phyloP scores from a whole-genome alignment of 2,797 vertebrate genomes.

The Margarornis squamiger region DNA sequence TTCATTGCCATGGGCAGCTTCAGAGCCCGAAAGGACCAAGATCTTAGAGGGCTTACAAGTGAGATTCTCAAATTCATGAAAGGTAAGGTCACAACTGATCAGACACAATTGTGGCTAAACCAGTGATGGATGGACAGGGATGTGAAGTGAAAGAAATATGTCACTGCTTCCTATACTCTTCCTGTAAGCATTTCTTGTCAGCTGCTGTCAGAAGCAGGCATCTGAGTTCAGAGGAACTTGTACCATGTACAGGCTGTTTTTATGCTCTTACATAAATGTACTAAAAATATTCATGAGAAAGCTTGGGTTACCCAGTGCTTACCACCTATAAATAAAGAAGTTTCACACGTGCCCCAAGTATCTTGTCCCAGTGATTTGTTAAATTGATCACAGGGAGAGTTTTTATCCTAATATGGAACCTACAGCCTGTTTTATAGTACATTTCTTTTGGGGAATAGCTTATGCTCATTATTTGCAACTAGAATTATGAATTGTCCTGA shows the following conservation, averaged over 20 bases:
- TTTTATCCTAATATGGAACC: not conserved
- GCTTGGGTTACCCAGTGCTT: not conserved
- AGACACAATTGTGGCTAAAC: not conserved
- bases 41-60: not conserved
- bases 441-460: not conserved
- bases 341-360: not conserved
- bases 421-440: not conserved
- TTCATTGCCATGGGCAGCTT: not conserved
- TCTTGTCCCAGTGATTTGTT: not conserved
- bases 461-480: not conserved
- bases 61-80: not conserved
- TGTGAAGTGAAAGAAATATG: slow-evolving; percentile 41
- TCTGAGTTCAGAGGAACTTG: not conserved
- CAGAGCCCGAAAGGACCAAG: not conserved
- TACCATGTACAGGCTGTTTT: not conserved
- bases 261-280: not conserved
- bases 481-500: not conserved
- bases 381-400: not conserved
- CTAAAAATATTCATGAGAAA: not conserved
- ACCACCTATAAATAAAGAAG: not conserved
- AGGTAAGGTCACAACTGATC: slow-evolving; percentile 1
- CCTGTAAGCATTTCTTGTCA: not conserved
- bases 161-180: not conserved
- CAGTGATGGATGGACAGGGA: not conserved
- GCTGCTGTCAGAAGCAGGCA: not conserved